These are phyloP conservation scores for Leistus spinibarbis DNA, from an alignment of 2,888 invertebrate species.

Conservation along the genomic window DNA sequence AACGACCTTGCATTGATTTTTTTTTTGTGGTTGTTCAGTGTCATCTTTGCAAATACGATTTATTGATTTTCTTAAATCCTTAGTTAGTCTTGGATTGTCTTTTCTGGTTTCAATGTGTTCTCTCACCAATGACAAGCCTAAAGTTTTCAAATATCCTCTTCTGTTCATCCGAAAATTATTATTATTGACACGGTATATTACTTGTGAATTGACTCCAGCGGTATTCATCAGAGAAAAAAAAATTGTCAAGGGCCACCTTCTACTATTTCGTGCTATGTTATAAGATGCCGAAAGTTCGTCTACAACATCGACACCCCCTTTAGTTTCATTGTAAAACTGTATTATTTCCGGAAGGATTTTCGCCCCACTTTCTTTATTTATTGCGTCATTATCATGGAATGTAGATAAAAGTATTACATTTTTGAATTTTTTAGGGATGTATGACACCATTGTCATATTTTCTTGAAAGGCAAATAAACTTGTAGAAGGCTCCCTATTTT, in stretches of 20 bases:
- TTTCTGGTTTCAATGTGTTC: background rate
- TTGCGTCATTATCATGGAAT: slow-evolving; percentile 38
- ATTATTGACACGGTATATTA: background rate
- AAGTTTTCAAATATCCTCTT: background rate
- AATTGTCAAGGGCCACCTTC: slow-evolving; percentile 29
- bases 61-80: background rate
- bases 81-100: background rate
- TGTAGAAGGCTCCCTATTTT: background rate
- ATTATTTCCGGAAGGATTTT: slow-evolving; percentile 45
- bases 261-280: slow-evolving; percentile 18
- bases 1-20: too few relatives aligned
- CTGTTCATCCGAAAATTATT: background rate
- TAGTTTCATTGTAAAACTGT: slow-evolving; percentile 46
- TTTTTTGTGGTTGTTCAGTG: too few relatives aligned
- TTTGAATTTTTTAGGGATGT: slow-evolving; percentile 39
- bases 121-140: background rate
- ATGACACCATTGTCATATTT: slow-evolving; percentile 34
- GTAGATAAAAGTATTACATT: slow-evolving; percentile 37
- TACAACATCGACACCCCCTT: slow-evolving; percentile 45
- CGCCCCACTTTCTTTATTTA: background rate
- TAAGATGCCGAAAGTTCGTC: slow-evolving; percentile 40
- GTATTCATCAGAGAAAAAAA: slow-evolving; percentile 42
- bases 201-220: slow-evolving; percentile 40
- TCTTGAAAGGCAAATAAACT: slow-evolving; percentile 30
- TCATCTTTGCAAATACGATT: too few relatives aligned